Evolutionary conservation across 2,797 vertebrate genomes (phyloP), one percentile per base, ranked within the genome.

Genomic region (Anisognathus igniventris): DNA sequence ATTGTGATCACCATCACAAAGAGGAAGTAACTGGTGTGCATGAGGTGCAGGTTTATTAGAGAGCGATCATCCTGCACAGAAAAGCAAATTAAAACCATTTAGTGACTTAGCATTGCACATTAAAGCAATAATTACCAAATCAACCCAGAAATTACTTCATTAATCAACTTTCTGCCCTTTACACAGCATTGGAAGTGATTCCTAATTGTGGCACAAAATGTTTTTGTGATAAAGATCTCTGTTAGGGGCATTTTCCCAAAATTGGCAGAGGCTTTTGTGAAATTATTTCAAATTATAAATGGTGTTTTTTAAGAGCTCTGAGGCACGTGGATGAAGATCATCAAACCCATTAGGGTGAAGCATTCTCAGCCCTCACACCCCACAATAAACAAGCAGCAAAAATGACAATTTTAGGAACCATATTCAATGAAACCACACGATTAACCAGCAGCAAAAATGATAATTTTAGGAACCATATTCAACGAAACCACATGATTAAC

Each of bases 1-100:
- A 99, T 99, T 7, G 99, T 99, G 95, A 99, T 99, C 97, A 99
- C 99, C 99, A 99, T 99, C 97, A 99, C 99, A 67, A 99, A 99
- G 86, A 99, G 98, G 97, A 99, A 99, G 98, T 99, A 99, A 98
- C 99, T 99, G 84, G 99, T 99, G 95, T 99, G 99, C 99, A 99
- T 99, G 97, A 99, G 98, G 95, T 99, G 99, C 95, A 99, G 97
- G 97, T 99, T 99, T 97, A 99, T 99, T 89, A 99, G 98, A 12
- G 99, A 99, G 53, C 99, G 99, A 96, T 99, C 99, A 11, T 99
- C 99, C 99, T 99, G 96, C 62, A 50, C 37, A 96, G 51, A 96
- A 86, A 70, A 77, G 27, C 40, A 40, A 77, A 86, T 92, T 45
- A 68, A 77, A 91, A 21, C 56, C 62, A 73, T 50, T 92, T 45